Evolutionary conservation across 2,888 invertebrate genomes (phyloP), one percentile per base, ranked within the genome.

Genomic region (Salpingus planirostris): DNA sequence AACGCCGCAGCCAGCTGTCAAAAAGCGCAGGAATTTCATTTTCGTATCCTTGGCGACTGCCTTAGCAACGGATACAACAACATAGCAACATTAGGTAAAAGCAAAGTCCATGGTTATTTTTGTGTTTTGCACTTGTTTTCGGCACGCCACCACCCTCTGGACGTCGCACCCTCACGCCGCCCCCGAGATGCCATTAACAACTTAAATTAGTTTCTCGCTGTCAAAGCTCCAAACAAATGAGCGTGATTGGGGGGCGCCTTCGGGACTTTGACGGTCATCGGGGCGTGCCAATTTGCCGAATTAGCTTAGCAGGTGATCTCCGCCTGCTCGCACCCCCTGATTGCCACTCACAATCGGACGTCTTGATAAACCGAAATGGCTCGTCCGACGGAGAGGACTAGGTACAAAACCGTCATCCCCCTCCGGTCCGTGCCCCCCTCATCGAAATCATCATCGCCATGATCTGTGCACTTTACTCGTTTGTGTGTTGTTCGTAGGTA

Each of bases 1-100:
- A 15, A 27, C 29, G n/a, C n/a, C n/a, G n/a, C n/a, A n/a, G 48
- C 40, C 54, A 61, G 52, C 62, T 64, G 64, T 63, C 63, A 64
- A 62, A 63, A 62, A 55, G 52, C 43, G 45, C 47, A 47, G 52
- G 53, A 58, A 56, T 56, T 56, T 48, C 55, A 57, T 50, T 56
- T 50, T 52, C 59, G 65, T 65, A 65, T 65, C 65, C 65, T 65
- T 65, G 65, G 66, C 51, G 64, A 65, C 60, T 57, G 60, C 59
- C 61, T 54, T 61, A 65, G 65, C 65, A 65, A 65, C 66, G 62
- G 57, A 64, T 64, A 64, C 64, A 65, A 64, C 65, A 66, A 66
- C 65, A 65, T 62, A 62, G 59, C 56, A 60, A 62, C 62, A 59
- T 52, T 59, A 61, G 62, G 61, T 62, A 62, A 62, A 59, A 47